Evolutionary conservation across 2,113 vertebrate species (phyloP), one percentile per base, ranked within the genome.

Genomic region (Petrocephalus zakoni): DNA sequence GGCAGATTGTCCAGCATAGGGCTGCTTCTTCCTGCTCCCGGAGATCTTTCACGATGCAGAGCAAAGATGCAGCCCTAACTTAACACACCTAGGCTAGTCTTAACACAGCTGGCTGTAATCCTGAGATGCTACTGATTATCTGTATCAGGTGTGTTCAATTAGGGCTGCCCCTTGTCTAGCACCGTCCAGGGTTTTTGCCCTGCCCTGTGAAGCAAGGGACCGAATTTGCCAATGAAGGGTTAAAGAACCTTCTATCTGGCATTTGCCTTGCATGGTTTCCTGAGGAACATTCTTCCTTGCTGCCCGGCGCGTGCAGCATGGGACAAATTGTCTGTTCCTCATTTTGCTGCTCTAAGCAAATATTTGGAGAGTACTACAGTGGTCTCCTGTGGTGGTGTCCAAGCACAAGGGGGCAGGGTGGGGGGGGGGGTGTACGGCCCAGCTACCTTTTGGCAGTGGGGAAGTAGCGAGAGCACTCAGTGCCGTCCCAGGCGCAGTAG

Each of bases 401-500:
- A 17, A 49, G 34, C 2, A 22, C 21, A 22, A 47, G 46, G 19
- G 21, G 22, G 81, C 1, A 1, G 61, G 21, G 81, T 1, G 37
- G 9, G 34, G 17, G n/a, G 15, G 85, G 25, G 51, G 11, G 19
- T 22, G 85, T 21, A 3, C 17, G 56, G 3, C 10, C 29, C n/a
- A 9, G 25, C 88, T 96, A 99, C 98, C 98, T 99, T 92, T 99
- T 99, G 51, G 98, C 97, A 91, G 97, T 97, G 88, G 98, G 98
- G 90, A 99, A 99, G 92, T 99, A 99, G 93, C 98, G 96, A n/a
- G 98, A 99, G 91, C 98, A 99, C 7, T 98, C 96, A 0, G 96
- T 95, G 81, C 98, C 98, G 22, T 99, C 98, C 98, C 98, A 99
- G 91, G 98, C 98, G 55, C 98, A 99, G 93, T 99, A 99, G 15